Conservation (phyloP, 1,140 invertebrate species). For the Lepidurus apus region DNA sequence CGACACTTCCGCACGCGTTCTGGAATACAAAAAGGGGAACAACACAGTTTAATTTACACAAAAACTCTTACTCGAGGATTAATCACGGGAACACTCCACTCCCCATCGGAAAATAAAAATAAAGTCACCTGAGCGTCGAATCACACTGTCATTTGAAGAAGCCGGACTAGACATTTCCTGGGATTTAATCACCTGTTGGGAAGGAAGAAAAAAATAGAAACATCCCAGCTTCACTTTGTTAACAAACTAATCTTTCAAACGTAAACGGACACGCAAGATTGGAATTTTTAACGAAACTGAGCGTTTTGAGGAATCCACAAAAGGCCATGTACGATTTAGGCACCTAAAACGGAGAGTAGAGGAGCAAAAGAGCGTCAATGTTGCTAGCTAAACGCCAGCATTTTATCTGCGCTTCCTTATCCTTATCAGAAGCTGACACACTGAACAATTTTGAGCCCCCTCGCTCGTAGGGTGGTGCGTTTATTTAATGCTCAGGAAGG, state of each 20-base stretch:
- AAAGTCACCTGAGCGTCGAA: slow-evolving; percentile 29
- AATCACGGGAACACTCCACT: neutral
- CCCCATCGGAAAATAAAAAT: too few relatives aligned
- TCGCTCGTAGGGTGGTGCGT: neutral
- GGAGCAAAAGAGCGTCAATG: neutral
- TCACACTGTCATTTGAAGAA: slow-evolving; percentile 9
- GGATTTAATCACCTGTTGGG: neutral
- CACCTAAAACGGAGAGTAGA: neutral
- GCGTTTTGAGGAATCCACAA: neutral
- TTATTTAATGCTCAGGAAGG: neutral
- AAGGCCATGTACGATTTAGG: too few relatives aligned
- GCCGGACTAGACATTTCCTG: slow-evolving; percentile 4
- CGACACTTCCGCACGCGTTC: slow-evolving; percentile 55
- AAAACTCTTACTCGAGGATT: neutral
- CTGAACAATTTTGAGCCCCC: neutral
- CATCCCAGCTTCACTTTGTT: neutral
- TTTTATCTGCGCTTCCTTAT: neutral
- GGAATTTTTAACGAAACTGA: neutral
- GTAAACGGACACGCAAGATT: neutral
- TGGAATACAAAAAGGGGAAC: slow-evolving; percentile 35
- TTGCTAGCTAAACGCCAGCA: neutral
- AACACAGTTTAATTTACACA: neutral
- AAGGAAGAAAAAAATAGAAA: neutral
- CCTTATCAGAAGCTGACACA: neutral
- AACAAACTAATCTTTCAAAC: neutral